A percentile compares a stretch with the other conserved stretches of the same genome.
These are phyloP conservation scores for Bradypodion ventrale DNA, from an alignment of 2,797 vertebrate genomes.

Conservation along the genomic window DNA sequence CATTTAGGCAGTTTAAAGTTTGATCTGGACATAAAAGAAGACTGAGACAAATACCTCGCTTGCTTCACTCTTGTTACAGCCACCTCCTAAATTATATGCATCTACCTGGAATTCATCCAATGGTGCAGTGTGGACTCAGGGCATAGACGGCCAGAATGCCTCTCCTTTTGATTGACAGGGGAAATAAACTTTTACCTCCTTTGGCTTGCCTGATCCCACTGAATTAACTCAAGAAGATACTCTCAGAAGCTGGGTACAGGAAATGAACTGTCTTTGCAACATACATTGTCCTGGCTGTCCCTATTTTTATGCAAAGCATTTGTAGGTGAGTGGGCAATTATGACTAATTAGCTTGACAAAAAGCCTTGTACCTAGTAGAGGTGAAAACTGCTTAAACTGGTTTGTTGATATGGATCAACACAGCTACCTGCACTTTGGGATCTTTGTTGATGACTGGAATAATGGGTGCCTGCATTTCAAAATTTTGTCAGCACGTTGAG, in stretches of 20 bases:
- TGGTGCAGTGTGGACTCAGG: neutral
- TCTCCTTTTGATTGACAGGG: neutral
- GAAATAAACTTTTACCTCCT: neutral
- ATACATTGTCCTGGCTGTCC: neutral
- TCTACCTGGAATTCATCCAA: neutral
- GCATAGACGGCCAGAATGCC: neutral
- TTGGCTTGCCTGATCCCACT: neutral
- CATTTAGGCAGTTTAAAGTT: no score
- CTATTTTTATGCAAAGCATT: neutral
- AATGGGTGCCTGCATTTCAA: neutral
- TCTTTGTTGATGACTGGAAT: neutral
- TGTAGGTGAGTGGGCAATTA: neutral
- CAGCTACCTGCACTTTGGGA: neutral
- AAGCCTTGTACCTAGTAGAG: neutral
- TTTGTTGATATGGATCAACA: neutral
- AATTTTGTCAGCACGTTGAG: neutral
- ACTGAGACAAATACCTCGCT: no score
- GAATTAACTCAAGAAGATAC: neutral
- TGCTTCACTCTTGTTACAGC: no score
- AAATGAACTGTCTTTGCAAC: neutral
- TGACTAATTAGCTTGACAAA: neutral
- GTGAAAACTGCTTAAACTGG: neutral
- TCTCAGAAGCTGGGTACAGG: neutral
- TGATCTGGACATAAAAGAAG: no score
- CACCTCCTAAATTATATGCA: no score